Base-by-base conservation (phyloP, 2,888 invertebrate species). In the Apotomis turbidana region DNA sequence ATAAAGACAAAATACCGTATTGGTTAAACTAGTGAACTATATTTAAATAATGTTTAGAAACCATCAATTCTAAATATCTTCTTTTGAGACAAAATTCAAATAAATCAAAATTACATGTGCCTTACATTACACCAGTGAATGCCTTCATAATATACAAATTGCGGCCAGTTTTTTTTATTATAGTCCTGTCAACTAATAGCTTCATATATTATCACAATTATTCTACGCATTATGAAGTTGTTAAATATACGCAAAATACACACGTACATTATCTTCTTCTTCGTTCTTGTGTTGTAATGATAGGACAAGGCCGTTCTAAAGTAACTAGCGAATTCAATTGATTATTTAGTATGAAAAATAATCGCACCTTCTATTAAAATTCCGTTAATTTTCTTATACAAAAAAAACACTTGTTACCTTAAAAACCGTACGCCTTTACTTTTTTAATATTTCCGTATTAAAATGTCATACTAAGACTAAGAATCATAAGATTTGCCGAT, bases 101-200 rank as follows among this genome's bases (percentile, higher is more conserved):
- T 12, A 54, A 55, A 38, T 38, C n/a, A 52, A 15, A 46, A 27
- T 5, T 44, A 15, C 52, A 63, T 54, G 54, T 64, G 55, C 64
- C 64, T 64, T 64, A 54, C 8, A 46, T 10, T 6, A 55, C 27
- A 15, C 44, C 41, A 64, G 5, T 41, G n/a, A 63, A 59, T 44
- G 54, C 54, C 64, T 64, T 54, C 12, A 44, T 60, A 6, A 10
- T 6, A 60, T 5, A 10, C 4, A 36, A 36, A 9, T 36, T 62
- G 27, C 13, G 62, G 51, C 38, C 62, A 51, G 51, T 10, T 38
- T 38, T 9, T 49, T 12, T 49, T 49, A 49, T 49, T 10, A 9
- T 49, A 49, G 9, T 49, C 10, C 49, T 3, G 49, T 49, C 49
- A 49, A 49, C 49, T 6, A 9, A 12, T 49, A 49, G 10, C 49